A percentile compares a stretch with the other conserved stretches of the same genome.
Conservation (phyloP, 2,888 invertebrate genomes). For the Melanargia galathea region DNA sequence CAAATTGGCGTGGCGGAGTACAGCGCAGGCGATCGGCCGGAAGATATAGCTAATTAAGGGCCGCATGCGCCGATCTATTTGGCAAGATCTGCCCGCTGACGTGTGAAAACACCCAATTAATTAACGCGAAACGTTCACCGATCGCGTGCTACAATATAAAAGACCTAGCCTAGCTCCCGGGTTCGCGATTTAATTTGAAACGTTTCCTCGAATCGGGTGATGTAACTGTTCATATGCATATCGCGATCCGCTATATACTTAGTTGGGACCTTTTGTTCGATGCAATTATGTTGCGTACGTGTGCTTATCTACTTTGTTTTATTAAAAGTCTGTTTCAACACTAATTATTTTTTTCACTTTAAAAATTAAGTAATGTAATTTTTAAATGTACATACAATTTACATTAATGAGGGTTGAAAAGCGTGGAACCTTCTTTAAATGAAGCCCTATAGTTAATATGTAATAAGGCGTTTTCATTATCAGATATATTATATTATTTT, state of each 20-base stretch:
- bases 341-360: slow-evolving; percentile 8
- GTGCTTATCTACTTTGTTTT: slow-evolving; percentile 7
- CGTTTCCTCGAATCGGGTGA: slow-evolving; percentile 48
- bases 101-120: slow-evolving; percentile 83
- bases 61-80: slow-evolving; percentile 78
- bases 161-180: slow-evolving; percentile 56
- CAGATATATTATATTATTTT: background rate
- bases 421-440: background rate
- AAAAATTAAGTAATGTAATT: background rate
- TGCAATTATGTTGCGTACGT: slow-evolving; percentile 28
- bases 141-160: slow-evolving; percentile 66
- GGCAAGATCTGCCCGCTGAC: slow-evolving; percentile 79
- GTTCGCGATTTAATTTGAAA: slow-evolving; percentile 59
- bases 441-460: background rate
- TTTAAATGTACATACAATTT: too few relatives aligned
- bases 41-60: slow-evolving; percentile 80
- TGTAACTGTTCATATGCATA: slow-evolving; percentile 41
- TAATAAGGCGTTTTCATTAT: too few relatives aligned
- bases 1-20: slow-evolving; percentile 80
- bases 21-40: slow-evolving; percentile 71
- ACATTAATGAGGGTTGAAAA: slow-evolving; percentile 4
- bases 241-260: slow-evolving; percentile 37
- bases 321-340: slow-evolving; percentile 17
- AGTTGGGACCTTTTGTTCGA: slow-evolving; percentile 24
- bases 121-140: slow-evolving; percentile 69